phyloP scores from a whole-genome alignment of 2,113 vertebrate genomes.

The Calidris pugnax region DNA sequence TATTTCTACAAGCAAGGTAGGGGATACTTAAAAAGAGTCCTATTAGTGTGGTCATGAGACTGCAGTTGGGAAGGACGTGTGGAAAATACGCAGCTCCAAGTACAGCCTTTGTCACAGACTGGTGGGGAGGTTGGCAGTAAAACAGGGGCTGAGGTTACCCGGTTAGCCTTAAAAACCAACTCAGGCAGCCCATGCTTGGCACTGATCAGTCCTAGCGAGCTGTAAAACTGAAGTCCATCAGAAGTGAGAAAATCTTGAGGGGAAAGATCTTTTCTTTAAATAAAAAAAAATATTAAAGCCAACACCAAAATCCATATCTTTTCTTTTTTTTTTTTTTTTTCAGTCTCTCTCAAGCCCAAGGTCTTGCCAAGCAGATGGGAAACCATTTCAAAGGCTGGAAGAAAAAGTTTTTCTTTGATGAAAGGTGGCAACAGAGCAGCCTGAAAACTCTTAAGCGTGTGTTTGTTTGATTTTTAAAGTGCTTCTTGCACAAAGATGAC shows the following conservation, averaged over 20 bases:
- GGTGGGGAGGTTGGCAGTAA: neutral
- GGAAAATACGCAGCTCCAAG: neutral
- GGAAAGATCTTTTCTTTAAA: neutral
- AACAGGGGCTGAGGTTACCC: neutral
- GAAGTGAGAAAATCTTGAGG: neutral
- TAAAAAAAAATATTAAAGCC: too few species aligned
- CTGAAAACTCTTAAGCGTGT: neutral
- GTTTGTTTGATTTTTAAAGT: neutral
- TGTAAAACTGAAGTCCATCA: neutral
- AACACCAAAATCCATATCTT: too few species aligned
- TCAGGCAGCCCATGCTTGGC: neutral
- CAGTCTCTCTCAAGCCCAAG: neutral
- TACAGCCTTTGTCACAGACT: neutral
- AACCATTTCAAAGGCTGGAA: slow-evolving; percentile 2
- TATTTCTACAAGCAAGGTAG: too few species aligned
- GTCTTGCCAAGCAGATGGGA: neutral
- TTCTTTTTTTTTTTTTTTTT: neutral
- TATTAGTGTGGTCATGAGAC: neutral
- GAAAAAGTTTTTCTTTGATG: neutral
- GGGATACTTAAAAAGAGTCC: neutral
- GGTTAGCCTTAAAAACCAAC: neutral
- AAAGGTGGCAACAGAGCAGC: neutral
- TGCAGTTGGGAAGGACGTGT: accelerated
- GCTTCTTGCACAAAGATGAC: neutral
- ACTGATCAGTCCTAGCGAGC: neutral